Evolutionary conservation across 2,113 vertebrate genomes (phyloP), one percentile per base, ranked within the genome.

Genomic region (Mustelus asterias): DNA sequence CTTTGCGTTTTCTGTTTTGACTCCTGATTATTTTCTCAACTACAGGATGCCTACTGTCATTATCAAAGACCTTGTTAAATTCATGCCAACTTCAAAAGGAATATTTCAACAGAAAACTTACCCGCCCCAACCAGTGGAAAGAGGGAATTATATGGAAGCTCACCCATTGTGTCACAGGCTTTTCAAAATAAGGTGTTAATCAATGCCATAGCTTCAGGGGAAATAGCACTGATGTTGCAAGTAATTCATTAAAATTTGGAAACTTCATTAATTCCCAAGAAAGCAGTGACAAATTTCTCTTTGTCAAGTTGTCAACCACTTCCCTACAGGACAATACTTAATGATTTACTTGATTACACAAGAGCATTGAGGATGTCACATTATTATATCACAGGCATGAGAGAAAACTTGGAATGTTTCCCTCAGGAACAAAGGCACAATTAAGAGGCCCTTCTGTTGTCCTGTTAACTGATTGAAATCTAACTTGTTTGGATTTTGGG

Each of bases 191-290:
- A 22, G 20, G 29, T 67, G 67, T 69, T 58, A 89, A 89, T 89
- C n/a, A 94, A 67, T 65, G 90, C 60, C 54, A 41, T 10, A 37
- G 54, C 48, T 94, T 93, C 33, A 94, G n/a, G 60, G 63, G 10
- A n/a, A 20, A 65, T 37, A 24, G 18, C 33, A n/a, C 33, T 60
- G 58, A n/a, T 63, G 33, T 44, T 37, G 60, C 4, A 65, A 41
- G n/a, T 67, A 67, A 94, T 69, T 94, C n/a, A 94, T 67, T 94
- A 65, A 65, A 67, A 94, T 94, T 41, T 67, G 60, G 67, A 67
- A n/a, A 20, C 60, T 37, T 94, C 63, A 94, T 94, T 89, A 94
- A 94, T 44, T 94, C 65, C 90, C 93, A 94, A 26, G 93, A 70
- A 70, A 44, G 24, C 65, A 94, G 9, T 44, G n/a, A 94, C 1